phyloP scores from a whole-genome alignment of 2,113 vertebrate genomes.

The Equus quagga region DNA sequence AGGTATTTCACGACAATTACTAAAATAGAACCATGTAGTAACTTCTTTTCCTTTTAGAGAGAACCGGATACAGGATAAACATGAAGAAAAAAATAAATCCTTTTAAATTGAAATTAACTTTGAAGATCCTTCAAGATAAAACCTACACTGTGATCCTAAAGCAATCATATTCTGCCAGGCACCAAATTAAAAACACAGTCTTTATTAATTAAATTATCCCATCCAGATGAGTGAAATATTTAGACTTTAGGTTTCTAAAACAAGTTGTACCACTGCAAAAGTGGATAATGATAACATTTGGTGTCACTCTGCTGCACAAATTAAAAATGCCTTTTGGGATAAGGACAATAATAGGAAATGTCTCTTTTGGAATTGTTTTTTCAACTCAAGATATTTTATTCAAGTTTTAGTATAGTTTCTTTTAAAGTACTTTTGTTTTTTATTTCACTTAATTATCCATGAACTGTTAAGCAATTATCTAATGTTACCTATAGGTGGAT shows the following conservation, averaged over 20 bases:
- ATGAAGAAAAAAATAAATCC: not conserved
- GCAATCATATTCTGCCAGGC: not conserved
- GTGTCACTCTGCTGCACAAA: not conserved
- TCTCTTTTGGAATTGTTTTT: not conserved
- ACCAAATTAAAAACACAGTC: not conserved
- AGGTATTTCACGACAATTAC: not conserved
- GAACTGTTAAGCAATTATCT: conserved; percentile 61
- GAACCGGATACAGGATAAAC: not conserved
- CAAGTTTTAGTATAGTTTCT: not conserved
- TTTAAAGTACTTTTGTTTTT: not conserved
- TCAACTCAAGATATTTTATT: conserved; percentile 40
- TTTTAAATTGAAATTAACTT: conserved; percentile 57
- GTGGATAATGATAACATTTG: not conserved
- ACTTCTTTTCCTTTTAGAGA: conserved; percentile 2
- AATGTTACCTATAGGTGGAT: conserved; percentile 83
- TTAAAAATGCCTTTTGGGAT: conserved; percentile 20
- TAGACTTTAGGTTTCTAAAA: conserved; percentile 22
- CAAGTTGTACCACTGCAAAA: not conserved
- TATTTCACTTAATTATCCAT: conserved; percentile 47
- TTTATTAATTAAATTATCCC: conserved; percentile 2
- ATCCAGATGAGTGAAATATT: conserved; percentile 3
- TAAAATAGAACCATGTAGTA: not conserved
- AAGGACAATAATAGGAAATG: not conserved
- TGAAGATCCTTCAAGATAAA: conserved; percentile 22
- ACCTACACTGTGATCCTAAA: not conserved